phyloP scores from a whole-genome alignment of 2,888 invertebrate species.

The Pterostichus madidus region DNA sequence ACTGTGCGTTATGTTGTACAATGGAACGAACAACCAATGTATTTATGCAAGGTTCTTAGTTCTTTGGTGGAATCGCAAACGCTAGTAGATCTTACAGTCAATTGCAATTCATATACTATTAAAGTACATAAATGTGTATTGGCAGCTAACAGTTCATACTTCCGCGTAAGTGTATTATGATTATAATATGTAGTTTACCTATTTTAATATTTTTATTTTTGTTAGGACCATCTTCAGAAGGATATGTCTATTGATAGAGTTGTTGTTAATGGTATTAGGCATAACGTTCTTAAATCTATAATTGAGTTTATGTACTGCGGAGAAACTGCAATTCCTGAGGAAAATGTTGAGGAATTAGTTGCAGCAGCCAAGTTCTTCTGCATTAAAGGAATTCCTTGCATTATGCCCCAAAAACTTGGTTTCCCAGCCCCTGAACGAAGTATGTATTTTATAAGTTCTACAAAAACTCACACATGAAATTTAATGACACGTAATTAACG shows the following conservation, averaged over 20 bases:
- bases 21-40: slow-evolving; percentile 85
- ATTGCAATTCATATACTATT: slow-evolving; percentile 87
- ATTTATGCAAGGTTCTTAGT: slow-evolving; percentile 84
- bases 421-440: not conserved
- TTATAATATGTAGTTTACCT: slow-evolving; percentile 8
- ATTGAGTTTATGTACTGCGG: slow-evolving; percentile 90
- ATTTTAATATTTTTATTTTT: slow-evolving; percentile 11
- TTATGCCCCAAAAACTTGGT: slow-evolving; percentile 80
- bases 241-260: slow-evolving; percentile 81
- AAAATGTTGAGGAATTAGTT: slow-evolving; percentile 84
- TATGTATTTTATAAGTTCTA: not conserved
- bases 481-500: too few relatives aligned
- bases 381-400: slow-evolving; percentile 81
- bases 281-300: slow-evolving; percentile 84
- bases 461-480: too few relatives aligned
- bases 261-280: slow-evolving; percentile 84
- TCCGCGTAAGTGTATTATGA: slow-evolving; percentile 80
- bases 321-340: slow-evolving; percentile 85
- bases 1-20: slow-evolving; percentile 77
- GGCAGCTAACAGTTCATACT: slow-evolving; percentile 86
- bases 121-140: slow-evolving; percentile 87
- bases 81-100: slow-evolving; percentile 86
- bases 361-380: slow-evolving; percentile 86
- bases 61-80: slow-evolving; percentile 86
- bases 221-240: slow-evolving; percentile 80